Evolutionary conservation across 2,797 vertebrate genomes (phyloP).

Genomic region (Margarornis squamiger): DNA sequence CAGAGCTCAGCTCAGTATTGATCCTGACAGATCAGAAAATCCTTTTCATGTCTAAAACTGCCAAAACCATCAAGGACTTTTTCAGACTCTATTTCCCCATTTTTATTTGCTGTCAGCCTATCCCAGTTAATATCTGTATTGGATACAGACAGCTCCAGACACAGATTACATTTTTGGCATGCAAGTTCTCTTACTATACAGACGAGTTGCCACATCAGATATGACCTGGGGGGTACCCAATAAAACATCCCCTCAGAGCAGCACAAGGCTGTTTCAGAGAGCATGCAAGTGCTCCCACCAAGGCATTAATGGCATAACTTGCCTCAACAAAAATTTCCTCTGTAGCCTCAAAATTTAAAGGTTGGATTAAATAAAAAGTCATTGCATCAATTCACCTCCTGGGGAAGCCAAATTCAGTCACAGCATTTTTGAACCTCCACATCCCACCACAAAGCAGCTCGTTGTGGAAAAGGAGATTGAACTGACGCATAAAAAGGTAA

Average conservation of each 20-base stretch:
- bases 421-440: neutral
- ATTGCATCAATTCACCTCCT: neutral
- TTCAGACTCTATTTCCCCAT: neutral
- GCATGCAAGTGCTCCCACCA: neutral
- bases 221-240: neutral
- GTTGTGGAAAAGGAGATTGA: constrained; percentile 1
- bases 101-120: neutral
- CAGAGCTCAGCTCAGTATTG: neutral
- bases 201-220: neutral
- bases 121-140: neutral
- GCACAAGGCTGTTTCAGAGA: neutral
- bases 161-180: neutral
- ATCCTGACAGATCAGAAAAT: neutral
- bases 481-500: constrained; percentile 50
- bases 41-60: neutral
- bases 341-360: constrained; percentile 5
- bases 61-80: neutral
- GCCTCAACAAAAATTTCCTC: neutral
- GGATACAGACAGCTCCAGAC: neutral
- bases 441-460: constrained; percentile 10
- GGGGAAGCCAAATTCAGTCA: neutral
- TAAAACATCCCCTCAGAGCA: neutral
- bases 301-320: neutral
- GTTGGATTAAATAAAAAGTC: constrained; percentile 30
- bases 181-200: neutral